Evolutionary conservation across 2,113 vertebrate genomes (phyloP).

Genomic region (Saccopteryx leptura): DNA sequence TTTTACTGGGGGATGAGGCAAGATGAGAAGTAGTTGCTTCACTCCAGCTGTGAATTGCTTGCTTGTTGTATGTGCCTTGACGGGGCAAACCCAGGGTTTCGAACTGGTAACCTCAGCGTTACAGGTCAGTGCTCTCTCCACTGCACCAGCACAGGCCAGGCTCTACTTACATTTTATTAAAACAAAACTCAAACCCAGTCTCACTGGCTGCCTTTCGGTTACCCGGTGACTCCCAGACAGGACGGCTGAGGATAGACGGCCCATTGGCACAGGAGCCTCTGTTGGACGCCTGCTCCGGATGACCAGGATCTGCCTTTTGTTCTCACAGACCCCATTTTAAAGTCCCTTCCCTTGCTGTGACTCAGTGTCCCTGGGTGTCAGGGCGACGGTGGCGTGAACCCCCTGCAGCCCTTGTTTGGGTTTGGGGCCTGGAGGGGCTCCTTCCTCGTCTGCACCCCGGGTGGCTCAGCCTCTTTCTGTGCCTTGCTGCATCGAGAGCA

Average conservation of each 20-base stretch:
- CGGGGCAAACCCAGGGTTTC: too few species aligned
- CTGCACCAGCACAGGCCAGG: too few species aligned
- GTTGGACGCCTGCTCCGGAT: accelerated
- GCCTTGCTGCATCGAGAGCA: accelerated
- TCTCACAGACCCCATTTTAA: neutral
- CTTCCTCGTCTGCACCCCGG: accelerated
- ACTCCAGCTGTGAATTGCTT: too few species aligned
- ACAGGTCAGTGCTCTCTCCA: too few species aligned
- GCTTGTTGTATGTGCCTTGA: too few species aligned
- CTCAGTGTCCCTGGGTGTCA: accelerated
- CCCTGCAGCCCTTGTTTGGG: accelerated
- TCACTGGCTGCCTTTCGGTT: accelerated
- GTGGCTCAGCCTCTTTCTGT: neutral
- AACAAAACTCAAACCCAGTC: neutral
- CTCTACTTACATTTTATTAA: neutral
- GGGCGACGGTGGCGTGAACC: accelerated
- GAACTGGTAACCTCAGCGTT: too few species aligned
- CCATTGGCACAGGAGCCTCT: neutral
- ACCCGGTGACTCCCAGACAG: accelerated
- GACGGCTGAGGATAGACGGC: accelerated
- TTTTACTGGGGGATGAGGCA: too few species aligned
- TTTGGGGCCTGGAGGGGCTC: neutral
- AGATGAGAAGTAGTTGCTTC: too few species aligned
- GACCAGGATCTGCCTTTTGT: neutral
- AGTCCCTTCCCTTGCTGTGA: too few species aligned